These are phyloP conservation scores for Umimayanthus chanpuru DNA, from an alignment of 92 coral and sea anemone genomes.

Conservation along the genomic window DNA sequence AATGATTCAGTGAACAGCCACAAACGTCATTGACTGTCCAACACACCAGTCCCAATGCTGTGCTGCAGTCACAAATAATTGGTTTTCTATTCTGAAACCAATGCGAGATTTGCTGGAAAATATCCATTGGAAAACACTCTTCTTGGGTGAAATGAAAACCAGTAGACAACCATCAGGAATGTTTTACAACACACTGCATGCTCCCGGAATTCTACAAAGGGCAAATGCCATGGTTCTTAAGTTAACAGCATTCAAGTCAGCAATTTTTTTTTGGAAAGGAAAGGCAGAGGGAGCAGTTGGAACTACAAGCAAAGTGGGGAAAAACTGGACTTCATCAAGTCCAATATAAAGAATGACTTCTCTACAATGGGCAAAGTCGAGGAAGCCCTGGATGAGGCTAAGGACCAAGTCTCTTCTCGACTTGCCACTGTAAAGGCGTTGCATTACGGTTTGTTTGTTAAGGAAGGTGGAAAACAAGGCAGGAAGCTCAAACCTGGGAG, in stretches of 20 bases:
- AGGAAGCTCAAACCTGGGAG: neutral
- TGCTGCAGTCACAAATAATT: slow-evolving; percentile 10
- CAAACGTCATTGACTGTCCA: slow-evolving; percentile 6
- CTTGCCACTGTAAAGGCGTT: no score
- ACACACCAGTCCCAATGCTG: slow-evolving; percentile 4
- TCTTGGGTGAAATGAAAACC: slow-evolving; percentile 6
- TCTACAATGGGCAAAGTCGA: neutral
- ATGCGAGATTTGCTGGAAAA: no score
- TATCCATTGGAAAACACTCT: no score
- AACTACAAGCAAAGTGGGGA: no score
- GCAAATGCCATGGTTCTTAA: neutral
- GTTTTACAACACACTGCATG: neutral
- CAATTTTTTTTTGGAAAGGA: neutral
- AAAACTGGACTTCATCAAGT: neutral
- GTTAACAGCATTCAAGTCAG: neutral
- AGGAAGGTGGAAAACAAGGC: neutral
- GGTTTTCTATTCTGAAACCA: slow-evolving; percentile 7
- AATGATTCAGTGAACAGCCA: no score
- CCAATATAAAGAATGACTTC: neutral
- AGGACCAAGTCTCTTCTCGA: no score
- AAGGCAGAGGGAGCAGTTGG: neutral
- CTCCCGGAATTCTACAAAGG: neutral
- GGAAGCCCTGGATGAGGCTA: neutral
- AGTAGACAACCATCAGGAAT: neutral
- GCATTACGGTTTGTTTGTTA: neutral